phyloP scores from a whole-genome alignment of 2,888 invertebrate genomes.

The Gibbula magus region DNA sequence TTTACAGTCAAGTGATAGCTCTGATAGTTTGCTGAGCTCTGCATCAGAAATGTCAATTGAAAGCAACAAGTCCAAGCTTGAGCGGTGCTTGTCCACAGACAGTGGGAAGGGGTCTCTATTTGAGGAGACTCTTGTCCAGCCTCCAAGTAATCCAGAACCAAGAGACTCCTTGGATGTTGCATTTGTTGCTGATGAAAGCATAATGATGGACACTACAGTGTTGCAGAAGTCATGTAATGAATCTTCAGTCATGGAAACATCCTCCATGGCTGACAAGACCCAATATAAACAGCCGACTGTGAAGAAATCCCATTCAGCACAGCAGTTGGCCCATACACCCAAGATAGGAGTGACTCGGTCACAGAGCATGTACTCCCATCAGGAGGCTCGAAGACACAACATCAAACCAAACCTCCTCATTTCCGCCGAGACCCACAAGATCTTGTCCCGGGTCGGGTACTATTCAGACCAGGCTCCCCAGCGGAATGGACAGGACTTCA shows the following conservation, averaged over 20 bases:
- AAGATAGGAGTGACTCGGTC: constrained; percentile 44
- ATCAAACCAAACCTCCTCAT: constrained; percentile 64
- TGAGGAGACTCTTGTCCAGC: constrained; percentile 43
- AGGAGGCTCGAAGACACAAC: constrained; percentile 35
- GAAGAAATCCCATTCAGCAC: constrained; percentile 38
- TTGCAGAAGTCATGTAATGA: neutral
- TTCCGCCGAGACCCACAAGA: constrained; percentile 63
- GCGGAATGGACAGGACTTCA: constrained; percentile 30
- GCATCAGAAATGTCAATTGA: constrained; percentile 42
- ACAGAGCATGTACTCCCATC: constrained; percentile 48
- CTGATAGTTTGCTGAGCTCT: constrained; percentile 59
- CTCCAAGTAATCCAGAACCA: neutral
- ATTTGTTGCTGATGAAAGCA: constrained; percentile 23
- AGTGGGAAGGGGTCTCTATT: constrained; percentile 63
- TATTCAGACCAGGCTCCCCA: constrained; percentile 40
- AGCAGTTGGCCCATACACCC: constrained; percentile 26
- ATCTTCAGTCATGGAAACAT: neutral
- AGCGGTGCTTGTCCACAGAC: constrained; percentile 56
- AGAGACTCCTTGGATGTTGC: constrained; percentile 24
- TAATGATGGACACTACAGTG: constrained; percentile 1
- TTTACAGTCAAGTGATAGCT: constrained; percentile 53
- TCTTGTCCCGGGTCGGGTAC: constrained; percentile 66
- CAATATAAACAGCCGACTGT: neutral
- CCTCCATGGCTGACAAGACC: neutral
- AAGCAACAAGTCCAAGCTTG: constrained; percentile 46